Percentiles rank a stretch among this genome's conserved stretches.
phyloP scores from a whole-genome alignment of 2,888 invertebrate genomes.

The Eupithecia pulchellata region DNA sequence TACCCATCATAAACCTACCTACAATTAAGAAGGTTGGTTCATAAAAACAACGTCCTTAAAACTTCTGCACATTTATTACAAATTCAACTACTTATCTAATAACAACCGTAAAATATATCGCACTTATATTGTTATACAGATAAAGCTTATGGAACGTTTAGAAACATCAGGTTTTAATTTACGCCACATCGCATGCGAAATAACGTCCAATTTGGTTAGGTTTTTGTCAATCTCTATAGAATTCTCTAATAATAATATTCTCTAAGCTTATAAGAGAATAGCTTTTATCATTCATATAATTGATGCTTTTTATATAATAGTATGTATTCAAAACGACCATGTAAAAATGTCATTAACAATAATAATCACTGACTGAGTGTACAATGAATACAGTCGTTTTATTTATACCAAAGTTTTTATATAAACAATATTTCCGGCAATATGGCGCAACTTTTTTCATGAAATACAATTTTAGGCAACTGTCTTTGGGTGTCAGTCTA shows the following conservation, averaged over 20 bases:
- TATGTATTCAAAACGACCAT: too few relatives aligned
- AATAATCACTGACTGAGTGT: too few relatives aligned
- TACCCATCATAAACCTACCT: not conserved
- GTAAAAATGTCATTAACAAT: too few relatives aligned
- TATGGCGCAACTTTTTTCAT: not conserved
- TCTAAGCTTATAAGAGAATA: too few relatives aligned
- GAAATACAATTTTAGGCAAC: not conserved
- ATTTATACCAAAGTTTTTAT: too few relatives aligned
- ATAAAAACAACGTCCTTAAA: constrained; percentile 8
- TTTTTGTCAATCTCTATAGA: not conserved
- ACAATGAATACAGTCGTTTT: too few relatives aligned
- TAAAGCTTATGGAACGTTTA: constrained; percentile 28
- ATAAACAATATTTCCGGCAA: not conserved
- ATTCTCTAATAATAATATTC: not conserved
- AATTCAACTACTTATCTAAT: constrained; percentile 29
- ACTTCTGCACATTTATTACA: constrained; percentile 22
- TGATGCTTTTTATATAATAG: too few relatives aligned
- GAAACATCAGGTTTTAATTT: not conserved
- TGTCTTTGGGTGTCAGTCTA: constrained; percentile 2
- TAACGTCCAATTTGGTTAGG: not conserved
- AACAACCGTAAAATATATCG: constrained; percentile 16
- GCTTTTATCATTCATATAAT: too few relatives aligned
- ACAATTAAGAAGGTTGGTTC: not conserved
- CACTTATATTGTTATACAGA: constrained; percentile 8
- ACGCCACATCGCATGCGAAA: not conserved